A percentile compares a stretch with the other conserved stretches of the same genome.
Conservation (phyloP, 2,888 invertebrate genomes). For the Leptinotarsa juncta region DNA sequence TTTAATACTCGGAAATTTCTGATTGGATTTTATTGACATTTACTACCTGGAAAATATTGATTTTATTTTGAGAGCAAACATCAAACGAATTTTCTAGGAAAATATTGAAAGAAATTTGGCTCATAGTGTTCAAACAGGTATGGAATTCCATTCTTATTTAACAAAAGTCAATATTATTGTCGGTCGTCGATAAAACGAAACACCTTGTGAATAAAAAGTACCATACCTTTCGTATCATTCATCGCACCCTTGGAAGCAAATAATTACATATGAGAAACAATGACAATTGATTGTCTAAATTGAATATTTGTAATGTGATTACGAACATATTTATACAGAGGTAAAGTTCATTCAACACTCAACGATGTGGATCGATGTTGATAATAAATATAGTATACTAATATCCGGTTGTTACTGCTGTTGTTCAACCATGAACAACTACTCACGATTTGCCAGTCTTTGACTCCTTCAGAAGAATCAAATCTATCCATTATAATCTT, state of each 20-base stretch:
- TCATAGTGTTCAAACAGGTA: too few relatives aligned
- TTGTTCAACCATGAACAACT: not conserved
- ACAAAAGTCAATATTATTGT: too few relatives aligned
- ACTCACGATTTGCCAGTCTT: not conserved
- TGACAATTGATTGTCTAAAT: constrained; percentile 1
- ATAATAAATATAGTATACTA: not conserved
- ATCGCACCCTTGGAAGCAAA: not conserved
- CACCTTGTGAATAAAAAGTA: not conserved
- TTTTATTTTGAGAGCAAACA: not conserved
- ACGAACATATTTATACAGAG: not conserved
- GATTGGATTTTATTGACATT: not conserved
- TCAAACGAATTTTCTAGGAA: too few relatives aligned
- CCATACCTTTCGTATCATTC: not conserved
- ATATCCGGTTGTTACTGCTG: not conserved
- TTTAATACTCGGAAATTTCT: not conserved
- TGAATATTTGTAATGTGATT: constrained; percentile 8
- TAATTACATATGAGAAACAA: not conserved
- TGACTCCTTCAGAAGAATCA: not conserved
- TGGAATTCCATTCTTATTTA: too few relatives aligned
- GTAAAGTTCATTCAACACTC: constrained; percentile 12
- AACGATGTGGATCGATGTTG: not conserved
- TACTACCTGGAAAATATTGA: not conserved
- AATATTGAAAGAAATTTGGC: too few relatives aligned
- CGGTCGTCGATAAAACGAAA: too few relatives aligned
- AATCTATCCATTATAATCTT: not conserved